A percentile compares a stretch with the other conserved stretches of the same genome.
Conservation (phyloP, 1,140 invertebrate species). For the Dinoponera quadriceps region DNA sequence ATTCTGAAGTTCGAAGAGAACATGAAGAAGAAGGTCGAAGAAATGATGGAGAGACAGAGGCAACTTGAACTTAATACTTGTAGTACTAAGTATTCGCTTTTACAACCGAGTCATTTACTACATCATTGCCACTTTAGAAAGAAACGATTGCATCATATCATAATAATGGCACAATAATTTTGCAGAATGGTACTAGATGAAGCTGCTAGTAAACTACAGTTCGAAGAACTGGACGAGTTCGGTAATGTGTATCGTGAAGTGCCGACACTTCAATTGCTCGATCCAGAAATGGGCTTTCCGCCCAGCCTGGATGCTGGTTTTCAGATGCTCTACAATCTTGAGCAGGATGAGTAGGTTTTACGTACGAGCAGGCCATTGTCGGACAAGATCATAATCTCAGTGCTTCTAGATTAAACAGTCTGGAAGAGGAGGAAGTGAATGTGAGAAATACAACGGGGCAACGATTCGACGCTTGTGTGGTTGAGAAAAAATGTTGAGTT, state of each 20-base stretch:
- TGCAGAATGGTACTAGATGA: constrained; percentile 83
- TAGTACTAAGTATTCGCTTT: constrained; percentile 76
- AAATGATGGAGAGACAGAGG: constrained; percentile 84
- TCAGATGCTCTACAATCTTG: constrained; percentile 85
- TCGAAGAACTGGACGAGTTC: constrained; percentile 83
- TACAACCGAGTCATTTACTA: neutral
- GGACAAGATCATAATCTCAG: constrained; percentile 6
- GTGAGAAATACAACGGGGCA: constrained; percentile 68
- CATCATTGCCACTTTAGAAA: neutral
- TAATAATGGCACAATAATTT: constrained; percentile 25
- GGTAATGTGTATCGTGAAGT: constrained; percentile 83
- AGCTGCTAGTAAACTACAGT: constrained; percentile 80
- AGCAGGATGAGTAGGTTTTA: constrained; percentile 83
- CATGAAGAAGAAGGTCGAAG: constrained; percentile 83
- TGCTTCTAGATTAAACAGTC: constrained; percentile 79
- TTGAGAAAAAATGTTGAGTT: constrained; percentile 62
- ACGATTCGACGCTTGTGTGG: constrained; percentile 30
- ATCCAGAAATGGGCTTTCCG: constrained; percentile 84
- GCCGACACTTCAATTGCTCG: constrained; percentile 84
- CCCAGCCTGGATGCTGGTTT: constrained; percentile 85
- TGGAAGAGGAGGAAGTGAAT: constrained; percentile 81
- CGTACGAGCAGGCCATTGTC: neutral
- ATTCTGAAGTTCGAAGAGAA: constrained; percentile 85
- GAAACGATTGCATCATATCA: neutral
- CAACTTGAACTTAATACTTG: constrained; percentile 81